Conservation (phyloP, 2,113 vertebrate species). For the Lasiurus borealis region DNA sequence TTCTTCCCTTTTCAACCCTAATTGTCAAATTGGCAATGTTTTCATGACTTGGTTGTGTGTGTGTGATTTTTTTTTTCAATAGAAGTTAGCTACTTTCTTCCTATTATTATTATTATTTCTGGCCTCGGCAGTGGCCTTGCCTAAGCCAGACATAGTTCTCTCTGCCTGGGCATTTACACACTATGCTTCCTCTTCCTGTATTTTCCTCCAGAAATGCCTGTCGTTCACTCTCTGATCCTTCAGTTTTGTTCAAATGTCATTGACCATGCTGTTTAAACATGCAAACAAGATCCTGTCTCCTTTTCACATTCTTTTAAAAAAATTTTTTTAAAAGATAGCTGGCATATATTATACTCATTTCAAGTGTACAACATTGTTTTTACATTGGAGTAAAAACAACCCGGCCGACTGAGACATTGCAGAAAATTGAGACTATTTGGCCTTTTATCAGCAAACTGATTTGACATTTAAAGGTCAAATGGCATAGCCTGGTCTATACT, state of each 20-base stretch:
- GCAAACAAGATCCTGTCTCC: neutral
- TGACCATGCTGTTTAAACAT: neutral
- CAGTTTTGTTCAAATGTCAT: neutral
- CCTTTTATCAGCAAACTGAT: slow-evolving; percentile 58
- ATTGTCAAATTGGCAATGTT: slow-evolving; percentile 67
- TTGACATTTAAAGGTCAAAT: slow-evolving; percentile 69
- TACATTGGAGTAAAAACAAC: slow-evolving; percentile 53
- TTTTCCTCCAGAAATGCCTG: neutral
- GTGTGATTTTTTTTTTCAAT: neutral
- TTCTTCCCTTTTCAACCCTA: slow-evolving; percentile 67
- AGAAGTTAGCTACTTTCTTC: neutral
- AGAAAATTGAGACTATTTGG: slow-evolving; percentile 65
- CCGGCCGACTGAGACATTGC: slow-evolving; percentile 70
- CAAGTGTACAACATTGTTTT: neutral
- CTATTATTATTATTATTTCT: slow-evolving; percentile 54
- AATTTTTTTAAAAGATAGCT: neutral
- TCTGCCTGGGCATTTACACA: slow-evolving; percentile 30
- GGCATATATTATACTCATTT: neutral
- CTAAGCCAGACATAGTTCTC: neutral
- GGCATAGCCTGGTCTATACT: slow-evolving; percentile 55
- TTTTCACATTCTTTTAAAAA: neutral
- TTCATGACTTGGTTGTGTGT: slow-evolving; percentile 46
- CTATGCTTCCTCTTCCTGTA: neutral
- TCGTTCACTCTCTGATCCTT: neutral
- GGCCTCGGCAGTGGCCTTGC: neutral